A percentile compares a stretch with the other conserved stretches of the same genome.
Evolutionary conservation across 2,113 vertebrate genomes (phyloP).

Genomic region (Macrotis lagotis): DNA sequence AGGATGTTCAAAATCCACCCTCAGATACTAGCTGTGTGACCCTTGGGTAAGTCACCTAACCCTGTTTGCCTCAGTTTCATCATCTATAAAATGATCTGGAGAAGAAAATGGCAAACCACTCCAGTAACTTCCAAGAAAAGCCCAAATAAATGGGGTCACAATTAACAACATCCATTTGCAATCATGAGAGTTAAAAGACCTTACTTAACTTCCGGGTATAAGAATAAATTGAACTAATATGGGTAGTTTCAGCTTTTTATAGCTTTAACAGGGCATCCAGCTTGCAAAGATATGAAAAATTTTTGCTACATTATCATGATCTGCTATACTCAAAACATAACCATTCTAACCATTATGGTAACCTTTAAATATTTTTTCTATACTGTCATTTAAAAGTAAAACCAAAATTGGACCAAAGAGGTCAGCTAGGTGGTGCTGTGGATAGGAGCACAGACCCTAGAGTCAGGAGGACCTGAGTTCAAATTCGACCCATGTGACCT

Average conservation of each 20-base stretch:
- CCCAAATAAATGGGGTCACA: background rate
- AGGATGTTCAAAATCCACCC: background rate
- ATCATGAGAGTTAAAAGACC: background rate
- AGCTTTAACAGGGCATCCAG: background rate
- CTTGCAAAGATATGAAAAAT: background rate
- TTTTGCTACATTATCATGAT: conserved; percentile 7
- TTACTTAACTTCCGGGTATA: background rate
- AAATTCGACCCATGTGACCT: too few species aligned
- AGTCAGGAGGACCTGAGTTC: too few species aligned
- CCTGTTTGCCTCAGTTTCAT: background rate
- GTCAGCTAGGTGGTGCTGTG: too few species aligned
- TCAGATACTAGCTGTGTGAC: background rate
- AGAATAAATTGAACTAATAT: background rate
- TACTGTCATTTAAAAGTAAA: background rate
- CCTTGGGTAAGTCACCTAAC: background rate
- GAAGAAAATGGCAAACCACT: background rate
- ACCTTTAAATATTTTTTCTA: background rate
- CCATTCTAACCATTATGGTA: background rate
- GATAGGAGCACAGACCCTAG: too few species aligned
- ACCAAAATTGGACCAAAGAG: background rate
- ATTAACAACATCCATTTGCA: background rate
- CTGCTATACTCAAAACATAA: conserved; percentile 2
- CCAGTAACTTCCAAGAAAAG: background rate
- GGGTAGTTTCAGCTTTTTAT: background rate
- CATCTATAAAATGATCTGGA: background rate